Evolutionary conservation across 2,113 vertebrate species (phyloP).

Genomic region (Hypanus sabinus): DNA sequence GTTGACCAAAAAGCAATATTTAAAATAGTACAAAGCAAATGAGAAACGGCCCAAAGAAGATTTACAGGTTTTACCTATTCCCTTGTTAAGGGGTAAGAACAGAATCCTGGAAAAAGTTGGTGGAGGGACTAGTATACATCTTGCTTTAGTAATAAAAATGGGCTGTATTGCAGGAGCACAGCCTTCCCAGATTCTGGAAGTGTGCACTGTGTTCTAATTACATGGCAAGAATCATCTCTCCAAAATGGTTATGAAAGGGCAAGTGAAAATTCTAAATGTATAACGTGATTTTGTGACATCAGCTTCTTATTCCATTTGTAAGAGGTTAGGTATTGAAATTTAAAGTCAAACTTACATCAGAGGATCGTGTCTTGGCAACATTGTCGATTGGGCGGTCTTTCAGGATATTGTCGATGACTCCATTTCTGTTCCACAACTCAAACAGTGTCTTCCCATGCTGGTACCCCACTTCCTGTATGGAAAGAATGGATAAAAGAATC

Average conservation of each 20-base stretch:
- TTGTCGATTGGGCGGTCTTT: constrained; percentile 75
- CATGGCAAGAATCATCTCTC: background rate
- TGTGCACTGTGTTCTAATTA: background rate
- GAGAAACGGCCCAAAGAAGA: background rate
- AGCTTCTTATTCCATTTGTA: background rate
- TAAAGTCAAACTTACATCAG: constrained; percentile 59
- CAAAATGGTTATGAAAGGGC: background rate
- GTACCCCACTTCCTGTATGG: constrained; percentile 80
- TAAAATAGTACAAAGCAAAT: background rate
- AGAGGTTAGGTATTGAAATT: background rate
- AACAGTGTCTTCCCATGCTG: constrained; percentile 82
- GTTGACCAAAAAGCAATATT: background rate
- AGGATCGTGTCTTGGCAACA: constrained; percentile 65
- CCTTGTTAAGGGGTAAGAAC: background rate
- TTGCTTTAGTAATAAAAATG: background rate
- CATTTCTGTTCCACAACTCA: constrained; percentile 75
- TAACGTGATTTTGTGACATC: background rate
- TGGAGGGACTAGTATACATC: background rate
- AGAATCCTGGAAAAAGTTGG: background rate
- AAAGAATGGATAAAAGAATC: background rate
- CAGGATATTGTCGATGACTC: constrained; percentile 80
- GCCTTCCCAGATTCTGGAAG: background rate
- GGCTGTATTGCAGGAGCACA: background rate
- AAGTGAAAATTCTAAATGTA: background rate
- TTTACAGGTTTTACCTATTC: background rate